Evolutionary conservation across 2,888 invertebrate genomes (phyloP).

Genomic region (Rapana venosa): DNA sequence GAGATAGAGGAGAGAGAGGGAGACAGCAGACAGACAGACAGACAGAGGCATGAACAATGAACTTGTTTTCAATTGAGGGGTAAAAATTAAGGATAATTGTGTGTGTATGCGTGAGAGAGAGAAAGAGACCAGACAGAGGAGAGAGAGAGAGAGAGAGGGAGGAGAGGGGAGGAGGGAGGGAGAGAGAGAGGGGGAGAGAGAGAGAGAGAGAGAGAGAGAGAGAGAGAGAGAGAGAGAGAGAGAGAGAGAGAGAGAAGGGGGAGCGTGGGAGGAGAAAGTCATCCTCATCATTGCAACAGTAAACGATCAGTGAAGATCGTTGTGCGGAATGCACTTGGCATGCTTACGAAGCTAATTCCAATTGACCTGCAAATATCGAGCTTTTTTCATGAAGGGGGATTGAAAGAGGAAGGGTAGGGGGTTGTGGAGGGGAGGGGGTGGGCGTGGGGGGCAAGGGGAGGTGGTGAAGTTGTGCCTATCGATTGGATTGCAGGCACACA

Average conservation of each 20-base stretch:
- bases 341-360: conserved; percentile 20
- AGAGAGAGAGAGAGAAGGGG: background rate
- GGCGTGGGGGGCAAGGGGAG: too few relatives aligned
- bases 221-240: background rate
- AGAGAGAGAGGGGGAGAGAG: background rate
- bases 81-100: too few relatives aligned
- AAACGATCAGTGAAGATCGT: background rate
- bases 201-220: background rate
- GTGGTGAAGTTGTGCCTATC: background rate
- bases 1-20: too few relatives aligned
- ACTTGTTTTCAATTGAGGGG: too few relatives aligned
- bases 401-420: background rate
- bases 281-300: background rate
- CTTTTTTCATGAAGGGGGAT: background rate
- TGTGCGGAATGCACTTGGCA: background rate
- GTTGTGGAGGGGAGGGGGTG: too few relatives aligned
- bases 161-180: background rate
- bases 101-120: background rate
- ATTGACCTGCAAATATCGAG: background rate
- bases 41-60: too few relatives aligned
- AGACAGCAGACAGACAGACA: too few relatives aligned
- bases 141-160: too few relatives aligned
- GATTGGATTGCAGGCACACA: background rate
- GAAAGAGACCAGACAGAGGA: too few relatives aligned
- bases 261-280: background rate